Percentiles rank a stretch among this genome's conserved stretches.
Evolutionary conservation across 1,140 invertebrate species (phyloP).

Genomic region (Aphis gossypii): DNA sequence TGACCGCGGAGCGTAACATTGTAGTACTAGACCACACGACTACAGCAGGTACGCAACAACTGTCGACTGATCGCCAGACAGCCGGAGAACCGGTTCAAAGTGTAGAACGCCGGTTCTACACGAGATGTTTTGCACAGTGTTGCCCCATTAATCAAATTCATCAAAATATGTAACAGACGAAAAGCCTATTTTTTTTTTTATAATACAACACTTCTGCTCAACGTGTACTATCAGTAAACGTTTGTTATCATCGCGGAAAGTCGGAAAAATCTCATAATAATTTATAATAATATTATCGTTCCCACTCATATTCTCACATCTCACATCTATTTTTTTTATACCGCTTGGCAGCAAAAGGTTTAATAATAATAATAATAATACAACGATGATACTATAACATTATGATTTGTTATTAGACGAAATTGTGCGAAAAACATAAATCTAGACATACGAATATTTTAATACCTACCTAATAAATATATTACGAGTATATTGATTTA

Average conservation of each 20-base stretch:
- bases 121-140: conserved; percentile 14
- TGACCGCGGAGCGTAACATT: not conserved
- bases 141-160: not conserved
- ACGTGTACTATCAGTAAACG: not conserved
- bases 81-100: conserved; percentile 24
- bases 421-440: not conserved
- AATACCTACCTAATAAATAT: not conserved
- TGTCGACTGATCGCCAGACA: not conserved
- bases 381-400: not conserved
- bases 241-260: not conserved
- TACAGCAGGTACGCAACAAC: not conserved
- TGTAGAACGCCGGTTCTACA: not conserved
- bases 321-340: too few relatives aligned
- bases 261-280: not conserved
- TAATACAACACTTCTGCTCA: too few relatives aligned
- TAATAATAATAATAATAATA: not conserved
- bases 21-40: not conserved
- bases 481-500: not conserved
- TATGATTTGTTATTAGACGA: not conserved
- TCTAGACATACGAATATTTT: not conserved
- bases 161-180: not conserved
- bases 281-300: not conserved
- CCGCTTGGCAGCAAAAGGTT: too few relatives aligned
- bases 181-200: not conserved
- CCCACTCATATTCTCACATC: not conserved